Base-by-base conservation (phyloP, 2,888 invertebrate species). In the Amblyteles armatorius region DNA sequence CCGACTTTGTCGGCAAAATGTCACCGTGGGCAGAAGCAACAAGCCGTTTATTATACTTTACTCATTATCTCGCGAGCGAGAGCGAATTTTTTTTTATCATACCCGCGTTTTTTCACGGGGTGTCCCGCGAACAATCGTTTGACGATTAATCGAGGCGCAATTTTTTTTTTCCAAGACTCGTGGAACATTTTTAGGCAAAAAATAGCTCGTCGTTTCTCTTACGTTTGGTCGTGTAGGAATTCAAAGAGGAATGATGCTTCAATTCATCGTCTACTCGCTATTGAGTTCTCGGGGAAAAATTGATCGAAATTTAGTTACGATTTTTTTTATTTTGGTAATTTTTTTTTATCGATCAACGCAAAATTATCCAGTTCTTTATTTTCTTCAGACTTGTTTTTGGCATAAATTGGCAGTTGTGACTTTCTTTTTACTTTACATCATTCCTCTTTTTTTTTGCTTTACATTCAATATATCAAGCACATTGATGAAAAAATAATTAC, bases 391-490 rank as follows among this genome's bases (percentile, higher is more conserved):
- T 82, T 76, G 26, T 16, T 85, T 91, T 91, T 92, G 91, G 91
- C 91, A 92, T 87, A 86, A 86, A 88, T 89, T 91, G 92, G 91
- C 92, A 92, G 91, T 91, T 84, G n/a, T 13, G 44, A 79, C 82
- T 52, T 79, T 79, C 76, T 60, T 52, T 67, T 63, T 63, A 55
- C n/a, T 74, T 76, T 73, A 80, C 87, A 88, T 90, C 88, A 88
- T 90, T 90, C 89, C 87, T 88, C 87, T 88, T 87, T 87, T 60
- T 44, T 48, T 73, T 36, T 48, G 88, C 87, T 85, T 86, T 83
- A 86, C 84, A 83, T 82, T 81, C 69, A 82, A 85, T 86, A 83
- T 69, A 73, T 83, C 85, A 90, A 91, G 91, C 91, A 90, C 88
- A 87, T 87, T 88, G 87, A 88, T 86, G 87, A 89, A 87, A 87